phyloP scores from a whole-genome alignment of 2,797 vertebrate genomes.

The Morus bassanus region DNA sequence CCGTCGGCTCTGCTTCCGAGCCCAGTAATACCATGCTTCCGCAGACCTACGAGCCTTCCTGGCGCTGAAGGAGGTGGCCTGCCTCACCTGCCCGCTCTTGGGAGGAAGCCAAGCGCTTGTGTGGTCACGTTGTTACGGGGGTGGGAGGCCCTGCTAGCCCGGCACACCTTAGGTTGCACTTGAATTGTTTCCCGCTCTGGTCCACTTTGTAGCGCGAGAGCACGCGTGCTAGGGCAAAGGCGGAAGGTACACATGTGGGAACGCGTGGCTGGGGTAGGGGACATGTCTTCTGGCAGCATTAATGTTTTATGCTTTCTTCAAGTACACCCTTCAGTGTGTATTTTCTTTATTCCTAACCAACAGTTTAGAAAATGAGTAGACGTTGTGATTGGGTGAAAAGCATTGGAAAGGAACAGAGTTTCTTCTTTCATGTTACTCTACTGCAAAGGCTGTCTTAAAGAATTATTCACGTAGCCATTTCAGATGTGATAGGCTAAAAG shows the following conservation, averaged over 20 bases:
- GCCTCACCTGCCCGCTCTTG: accelerated
- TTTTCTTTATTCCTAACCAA: neutral
- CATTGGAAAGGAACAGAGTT: neutral
- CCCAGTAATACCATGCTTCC: accelerated
- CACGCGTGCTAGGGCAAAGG: neutral
- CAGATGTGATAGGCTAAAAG: neutral
- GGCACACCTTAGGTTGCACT: neutral
- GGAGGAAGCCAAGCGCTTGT: neutral
- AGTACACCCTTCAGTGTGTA: neutral
- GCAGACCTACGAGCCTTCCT: neutral
- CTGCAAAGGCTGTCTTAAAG: neutral
- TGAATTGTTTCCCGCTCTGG: neutral
- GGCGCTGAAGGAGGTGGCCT: neutral
- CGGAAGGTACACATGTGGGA: accelerated
- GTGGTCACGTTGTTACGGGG: accelerated
- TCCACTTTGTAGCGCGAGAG: neutral
- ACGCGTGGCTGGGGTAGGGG: neutral
- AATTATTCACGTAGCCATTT: neutral
- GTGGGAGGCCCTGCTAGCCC: neutral
- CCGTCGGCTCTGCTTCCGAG: neutral
- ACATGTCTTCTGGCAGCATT: neutral
- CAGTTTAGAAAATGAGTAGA: neutral
- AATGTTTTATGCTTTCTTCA: neutral
- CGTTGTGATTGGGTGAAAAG: neutral
- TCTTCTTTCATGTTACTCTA: neutral